Percentiles rank a stretch among this genome's conserved stretches.
Conservation (phyloP, 1,140 invertebrate species). For the Megalopta genalis region DNA sequence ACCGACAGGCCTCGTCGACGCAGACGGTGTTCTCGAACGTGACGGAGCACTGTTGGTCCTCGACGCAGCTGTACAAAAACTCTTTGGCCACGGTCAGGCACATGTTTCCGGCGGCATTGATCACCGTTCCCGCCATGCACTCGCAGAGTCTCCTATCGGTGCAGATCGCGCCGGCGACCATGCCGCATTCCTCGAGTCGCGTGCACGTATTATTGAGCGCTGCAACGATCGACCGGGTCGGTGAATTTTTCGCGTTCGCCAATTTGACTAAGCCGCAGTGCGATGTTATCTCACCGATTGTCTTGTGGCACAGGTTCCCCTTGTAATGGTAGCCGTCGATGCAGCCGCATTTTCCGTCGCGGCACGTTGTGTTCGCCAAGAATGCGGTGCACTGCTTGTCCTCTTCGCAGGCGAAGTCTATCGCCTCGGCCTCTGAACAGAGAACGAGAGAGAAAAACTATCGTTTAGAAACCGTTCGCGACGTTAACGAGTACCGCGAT, state of each 20-base stretch:
- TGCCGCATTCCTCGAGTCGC: constrained; percentile 36
- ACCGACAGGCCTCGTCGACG: constrained; percentile 23
- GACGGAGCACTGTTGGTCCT: constrained; percentile 28
- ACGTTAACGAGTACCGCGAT: no score
- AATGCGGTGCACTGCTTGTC: constrained; percentile 43
- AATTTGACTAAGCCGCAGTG: no score
- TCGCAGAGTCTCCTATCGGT: constrained; percentile 9
- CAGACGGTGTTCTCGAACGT: constrained; percentile 30
- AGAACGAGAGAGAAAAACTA: no score
- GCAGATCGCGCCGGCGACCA: constrained; percentile 22
- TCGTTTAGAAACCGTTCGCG: no score
- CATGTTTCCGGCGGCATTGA: background rate
- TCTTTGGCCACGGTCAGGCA: constrained; percentile 33
- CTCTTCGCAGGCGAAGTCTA: constrained; percentile 37
- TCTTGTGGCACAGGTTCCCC: constrained; percentile 33
- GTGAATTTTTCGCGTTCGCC: no score
- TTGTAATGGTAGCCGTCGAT: constrained; percentile 18
- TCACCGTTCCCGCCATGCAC: constrained; percentile 8
- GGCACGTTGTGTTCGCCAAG: constrained; percentile 41
- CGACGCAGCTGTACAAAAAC: constrained; percentile 23
- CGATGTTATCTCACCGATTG: constrained; percentile 17
- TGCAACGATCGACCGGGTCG: background rate
- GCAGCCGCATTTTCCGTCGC: constrained; percentile 28
- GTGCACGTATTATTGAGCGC: constrained; percentile 23
- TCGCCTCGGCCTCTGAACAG: constrained; percentile 13